A percentile compares a stretch with the other conserved stretches of the same genome.
These are phyloP conservation scores for Drosophila pruinosa DNA, from an alignment of 1,140 invertebrate genomes.

Conservation along the genomic window DNA sequence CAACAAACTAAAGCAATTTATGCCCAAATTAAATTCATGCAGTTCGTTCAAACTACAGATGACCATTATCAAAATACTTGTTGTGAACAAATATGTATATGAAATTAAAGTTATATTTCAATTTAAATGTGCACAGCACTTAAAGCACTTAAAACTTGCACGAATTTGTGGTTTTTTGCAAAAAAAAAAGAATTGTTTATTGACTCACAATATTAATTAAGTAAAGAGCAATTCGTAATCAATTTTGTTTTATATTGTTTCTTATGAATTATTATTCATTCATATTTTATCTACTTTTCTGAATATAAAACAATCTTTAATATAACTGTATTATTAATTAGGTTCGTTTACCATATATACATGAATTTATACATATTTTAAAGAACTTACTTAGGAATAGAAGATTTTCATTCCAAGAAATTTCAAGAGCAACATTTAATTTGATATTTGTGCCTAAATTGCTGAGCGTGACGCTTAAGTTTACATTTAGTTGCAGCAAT, in stretches of 20 bases:
- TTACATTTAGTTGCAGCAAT: slow-evolving; percentile 5
- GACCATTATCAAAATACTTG: neutral
- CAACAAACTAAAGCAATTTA: no score
- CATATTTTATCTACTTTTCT: neutral
- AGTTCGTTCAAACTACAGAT: neutral
- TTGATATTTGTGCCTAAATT: slow-evolving; percentile 14
- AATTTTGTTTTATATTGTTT: neutral
- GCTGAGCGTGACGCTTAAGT: slow-evolving; percentile 15
- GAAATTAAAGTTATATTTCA: neutral
- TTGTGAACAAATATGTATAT: neutral
- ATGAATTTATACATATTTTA: neutral
- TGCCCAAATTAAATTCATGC: neutral
- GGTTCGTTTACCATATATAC: no score
- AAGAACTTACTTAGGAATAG: neutral
- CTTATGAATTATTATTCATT: neutral
- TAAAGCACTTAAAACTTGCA: no score
- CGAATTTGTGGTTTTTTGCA: neutral
- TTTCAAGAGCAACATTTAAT: neutral
- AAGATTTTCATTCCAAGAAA: neutral
- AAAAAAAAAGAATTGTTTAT: neutral
- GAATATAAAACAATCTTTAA: no score
- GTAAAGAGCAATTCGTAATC: neutral
- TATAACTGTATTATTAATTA: no score
- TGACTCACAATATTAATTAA: neutral
- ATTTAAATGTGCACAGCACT: neutral